phyloP scores from a whole-genome alignment of 2,113 vertebrate genomes.

The Forbesichthys papilliferus region DNA sequence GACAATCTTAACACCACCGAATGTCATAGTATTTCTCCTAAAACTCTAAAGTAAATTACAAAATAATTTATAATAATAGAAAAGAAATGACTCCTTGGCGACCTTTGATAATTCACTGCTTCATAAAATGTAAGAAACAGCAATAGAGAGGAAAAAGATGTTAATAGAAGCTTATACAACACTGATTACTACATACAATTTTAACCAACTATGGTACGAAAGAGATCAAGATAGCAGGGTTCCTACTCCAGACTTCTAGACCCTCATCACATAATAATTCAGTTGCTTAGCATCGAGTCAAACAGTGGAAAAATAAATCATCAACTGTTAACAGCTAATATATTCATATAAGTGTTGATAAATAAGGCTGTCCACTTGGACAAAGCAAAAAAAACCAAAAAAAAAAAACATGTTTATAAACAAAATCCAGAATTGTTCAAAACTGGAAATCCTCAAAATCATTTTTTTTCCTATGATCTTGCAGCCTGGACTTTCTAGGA shows the following conservation, averaged over 20 bases:
- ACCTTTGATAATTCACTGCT: slow-evolving; percentile 44
- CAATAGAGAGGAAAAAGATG: slow-evolving; percentile 57
- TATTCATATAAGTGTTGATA: no score
- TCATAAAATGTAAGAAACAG: slow-evolving; percentile 57
- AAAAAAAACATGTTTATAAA: no score
- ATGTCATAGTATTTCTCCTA: slow-evolving; percentile 21
- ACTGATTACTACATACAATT: slow-evolving; percentile 60
- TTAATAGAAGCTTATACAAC: slow-evolving; percentile 54
- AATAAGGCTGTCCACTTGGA: no score
- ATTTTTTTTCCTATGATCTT: slow-evolving; percentile 21
- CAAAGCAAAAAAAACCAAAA: no score
- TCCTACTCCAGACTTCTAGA: slow-evolving; percentile 56
- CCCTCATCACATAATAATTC: no score
- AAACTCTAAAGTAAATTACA: slow-evolving; percentile 44
- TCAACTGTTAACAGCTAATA: no score
- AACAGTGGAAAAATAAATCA: no score
- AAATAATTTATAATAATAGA: slow-evolving; percentile 21
- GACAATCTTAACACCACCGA: slow-evolving; percentile 6
- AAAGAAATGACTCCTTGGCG: slow-evolving; percentile 17
- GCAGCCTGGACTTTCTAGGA: slow-evolving; percentile 44
- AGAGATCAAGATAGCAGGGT: slow-evolving; percentile 55
- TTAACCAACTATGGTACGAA: slow-evolving; percentile 60
- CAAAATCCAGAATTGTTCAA: no score
- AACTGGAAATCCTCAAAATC: slow-evolving; percentile 8
- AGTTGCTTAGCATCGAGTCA: no score